Conservation (phyloP, 2,888 invertebrate genomes). For the Pterobdella sp. region DNA sequence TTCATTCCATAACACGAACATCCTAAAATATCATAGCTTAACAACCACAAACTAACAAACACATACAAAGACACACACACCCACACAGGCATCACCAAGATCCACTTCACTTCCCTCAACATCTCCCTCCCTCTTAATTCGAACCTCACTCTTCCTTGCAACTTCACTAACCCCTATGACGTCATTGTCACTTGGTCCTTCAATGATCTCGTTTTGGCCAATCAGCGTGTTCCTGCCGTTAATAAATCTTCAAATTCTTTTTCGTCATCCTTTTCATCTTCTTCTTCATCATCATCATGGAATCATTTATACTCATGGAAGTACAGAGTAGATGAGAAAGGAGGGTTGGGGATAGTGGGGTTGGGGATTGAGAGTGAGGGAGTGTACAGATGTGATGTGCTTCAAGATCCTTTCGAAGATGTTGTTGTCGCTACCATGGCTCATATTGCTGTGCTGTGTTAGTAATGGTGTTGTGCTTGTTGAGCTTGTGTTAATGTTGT, state of each 20-base stretch:
- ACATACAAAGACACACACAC: background rate
- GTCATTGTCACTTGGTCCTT: conserved; percentile 24
- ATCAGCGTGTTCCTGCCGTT: background rate
- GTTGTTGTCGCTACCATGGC: no score
- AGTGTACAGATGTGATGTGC: conserved; percentile 12
- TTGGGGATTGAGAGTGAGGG: conserved; percentile 2
- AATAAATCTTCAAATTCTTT: background rate
- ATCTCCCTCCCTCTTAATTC: background rate
- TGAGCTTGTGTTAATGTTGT: no score
- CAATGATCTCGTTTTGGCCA: conserved; percentile 10
- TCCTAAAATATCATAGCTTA: no score
- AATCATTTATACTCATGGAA: background rate
- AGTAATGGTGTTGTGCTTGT: no score
- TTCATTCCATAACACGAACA: no score
- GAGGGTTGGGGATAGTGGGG: background rate
- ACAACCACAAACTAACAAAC: background rate
- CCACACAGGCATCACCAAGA: conserved; percentile 11
- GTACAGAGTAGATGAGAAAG: background rate
- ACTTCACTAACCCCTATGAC: background rate
- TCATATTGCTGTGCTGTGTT: no score
- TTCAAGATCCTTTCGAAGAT: no score
- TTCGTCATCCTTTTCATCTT: conserved; percentile 9
- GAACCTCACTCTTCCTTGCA: conserved; percentile 11
- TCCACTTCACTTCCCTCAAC: background rate
- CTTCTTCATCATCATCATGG: background rate